Evolutionary conservation across 1,140 invertebrate genomes (phyloP).

Genomic region (Carposina sasakii): DNA sequence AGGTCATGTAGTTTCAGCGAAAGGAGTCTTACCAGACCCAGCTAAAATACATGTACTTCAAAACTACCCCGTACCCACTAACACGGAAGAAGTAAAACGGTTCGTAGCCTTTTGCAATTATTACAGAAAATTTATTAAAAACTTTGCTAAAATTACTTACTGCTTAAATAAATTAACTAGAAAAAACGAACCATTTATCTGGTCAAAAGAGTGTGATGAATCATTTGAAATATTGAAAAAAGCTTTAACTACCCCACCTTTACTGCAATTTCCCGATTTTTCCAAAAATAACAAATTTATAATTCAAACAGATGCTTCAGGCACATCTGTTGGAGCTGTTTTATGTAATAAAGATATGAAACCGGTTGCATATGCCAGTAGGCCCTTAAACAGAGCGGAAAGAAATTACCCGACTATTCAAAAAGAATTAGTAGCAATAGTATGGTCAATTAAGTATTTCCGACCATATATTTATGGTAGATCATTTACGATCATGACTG

Average conservation of each 20-base stretch:
- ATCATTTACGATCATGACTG: constrained; percentile 32
- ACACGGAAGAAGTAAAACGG: background rate
- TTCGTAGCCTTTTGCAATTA: background rate
- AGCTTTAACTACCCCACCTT: constrained; percentile 19
- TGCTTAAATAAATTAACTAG: background rate
- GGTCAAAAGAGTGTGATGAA: constrained; percentile 21
- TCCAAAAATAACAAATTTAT: constrained; percentile 19
- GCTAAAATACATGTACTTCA: background rate
- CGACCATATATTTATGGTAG: constrained; percentile 50
- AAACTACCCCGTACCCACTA: background rate
- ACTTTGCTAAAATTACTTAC: background rate
- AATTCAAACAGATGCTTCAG: constrained; percentile 40
- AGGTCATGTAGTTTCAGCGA: background rate
- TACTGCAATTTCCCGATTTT: constrained; percentile 29
- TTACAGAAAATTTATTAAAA: background rate
- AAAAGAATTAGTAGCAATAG: constrained; percentile 70
- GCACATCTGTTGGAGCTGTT: constrained; percentile 38
- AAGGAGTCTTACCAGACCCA: background rate
- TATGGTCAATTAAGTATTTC: constrained; percentile 64
- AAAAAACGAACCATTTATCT: background rate
- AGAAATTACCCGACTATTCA: constrained; percentile 49
- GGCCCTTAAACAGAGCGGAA: constrained; percentile 52
- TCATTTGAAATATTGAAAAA: constrained; percentile 41
- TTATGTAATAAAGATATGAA: constrained; percentile 44
- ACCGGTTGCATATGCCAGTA: constrained; percentile 45